Percentiles rank a stretch among this genome's conserved stretches.
These are phyloP conservation scores for Acromyrmex charruanus DNA, from an alignment of 1,140 invertebrate genomes.

Conservation along the genomic window DNA sequence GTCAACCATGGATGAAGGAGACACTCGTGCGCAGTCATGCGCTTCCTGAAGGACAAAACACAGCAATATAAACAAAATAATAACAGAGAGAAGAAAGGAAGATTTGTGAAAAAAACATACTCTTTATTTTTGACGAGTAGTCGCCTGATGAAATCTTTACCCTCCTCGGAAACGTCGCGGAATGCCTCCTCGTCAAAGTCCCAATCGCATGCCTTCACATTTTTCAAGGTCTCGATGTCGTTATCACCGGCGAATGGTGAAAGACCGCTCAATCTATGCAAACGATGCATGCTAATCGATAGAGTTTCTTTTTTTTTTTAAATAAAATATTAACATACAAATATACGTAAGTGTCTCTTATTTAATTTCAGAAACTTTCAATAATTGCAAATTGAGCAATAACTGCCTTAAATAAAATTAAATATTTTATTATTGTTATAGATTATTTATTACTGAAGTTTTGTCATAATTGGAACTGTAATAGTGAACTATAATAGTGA, in stretches of 20 bases:
- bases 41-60: conserved; percentile 89
- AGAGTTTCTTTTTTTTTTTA: background rate
- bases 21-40: conserved; percentile 99
- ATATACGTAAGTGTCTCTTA: background rate
- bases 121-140: conserved; percentile 98
- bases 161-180: conserved; percentile 97
- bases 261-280: conserved; percentile 95
- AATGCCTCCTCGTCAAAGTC: conserved; percentile 99
- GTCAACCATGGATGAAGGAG: conserved; percentile 97
- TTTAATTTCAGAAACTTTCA: background rate
- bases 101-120: conserved; percentile 86
- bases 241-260: conserved; percentile 99
- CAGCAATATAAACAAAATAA: background rate
- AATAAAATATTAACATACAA: background rate
- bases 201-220: conserved; percentile 99
- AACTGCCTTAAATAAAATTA: background rate
- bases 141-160: conserved; percentile 98
- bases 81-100: background rate
- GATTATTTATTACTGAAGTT: too few relatives aligned
- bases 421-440: background rate
- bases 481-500: background rate
- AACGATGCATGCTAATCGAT: background rate
- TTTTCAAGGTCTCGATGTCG: conserved; percentile 99
- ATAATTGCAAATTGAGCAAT: background rate
- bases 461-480: background rate